Conservation (phyloP, 64 coral and sea anemone species). For the Stylophora pistillata region DNA sequence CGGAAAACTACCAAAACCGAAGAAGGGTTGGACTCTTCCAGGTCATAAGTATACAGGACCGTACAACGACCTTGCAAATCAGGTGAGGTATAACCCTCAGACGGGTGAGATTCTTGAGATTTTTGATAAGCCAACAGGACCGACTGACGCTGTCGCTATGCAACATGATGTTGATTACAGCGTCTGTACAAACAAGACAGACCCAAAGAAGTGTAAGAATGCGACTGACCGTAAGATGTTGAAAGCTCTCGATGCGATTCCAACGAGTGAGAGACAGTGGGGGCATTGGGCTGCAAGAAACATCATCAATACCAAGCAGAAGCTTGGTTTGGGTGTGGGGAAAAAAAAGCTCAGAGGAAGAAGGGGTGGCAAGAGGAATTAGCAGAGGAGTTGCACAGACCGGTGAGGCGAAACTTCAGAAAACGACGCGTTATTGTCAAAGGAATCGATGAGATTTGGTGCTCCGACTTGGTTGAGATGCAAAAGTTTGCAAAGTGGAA, state of each 20-base stretch:
- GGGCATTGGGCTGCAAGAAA: not conserved
- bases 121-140: not conserved
- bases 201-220: not conserved
- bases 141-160: not conserved
- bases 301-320: not conserved
- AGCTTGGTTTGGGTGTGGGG: not conserved
- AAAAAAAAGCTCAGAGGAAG: too few relatives aligned
- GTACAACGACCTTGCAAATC: slow-evolving; percentile 8
- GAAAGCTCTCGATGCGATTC: not conserved
- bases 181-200: too few relatives aligned
- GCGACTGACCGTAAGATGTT: slow-evolving; percentile 22
- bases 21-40: too few relatives aligned
- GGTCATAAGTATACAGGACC: slow-evolving; percentile 46
- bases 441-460: not conserved
- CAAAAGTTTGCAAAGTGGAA: not conserved
- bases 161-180: slow-evolving; percentile 14
- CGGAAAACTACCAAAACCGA: too few relatives aligned
- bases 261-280: not conserved
- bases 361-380: not conserved
- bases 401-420: not conserved
- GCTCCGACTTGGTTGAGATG: not conserved
- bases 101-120: not conserved
- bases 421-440: not conserved
- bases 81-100: not conserved
- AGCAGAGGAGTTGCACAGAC: not conserved